phyloP scores from a whole-genome alignment of 1,140 invertebrate genomes.

The Drosophila santomea region DNA sequence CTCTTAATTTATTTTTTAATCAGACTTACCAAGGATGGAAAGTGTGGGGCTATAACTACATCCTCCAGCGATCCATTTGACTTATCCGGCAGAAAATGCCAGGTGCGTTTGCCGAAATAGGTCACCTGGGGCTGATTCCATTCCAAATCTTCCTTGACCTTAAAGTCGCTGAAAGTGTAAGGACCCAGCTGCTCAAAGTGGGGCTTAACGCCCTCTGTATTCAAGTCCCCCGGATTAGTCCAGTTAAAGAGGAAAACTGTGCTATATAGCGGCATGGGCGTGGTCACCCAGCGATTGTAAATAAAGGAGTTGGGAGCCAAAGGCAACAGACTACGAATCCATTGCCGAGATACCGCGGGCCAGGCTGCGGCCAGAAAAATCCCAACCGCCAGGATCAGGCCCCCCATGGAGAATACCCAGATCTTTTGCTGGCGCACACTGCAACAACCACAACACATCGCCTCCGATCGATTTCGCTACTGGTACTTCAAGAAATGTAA shows the following conservation, averaged over 20 bases:
- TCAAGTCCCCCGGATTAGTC: slow-evolving; percentile 89
- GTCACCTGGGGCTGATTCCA: slow-evolving; percentile 89
- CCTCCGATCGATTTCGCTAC: neutral
- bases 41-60: slow-evolving; percentile 91
- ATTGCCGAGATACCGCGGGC: slow-evolving; percentile 50
- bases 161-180: slow-evolving; percentile 87
- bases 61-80: slow-evolving; percentile 91
- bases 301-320: slow-evolving; percentile 87
- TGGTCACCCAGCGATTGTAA: slow-evolving; percentile 89
- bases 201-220: slow-evolving; percentile 86
- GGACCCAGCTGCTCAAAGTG: slow-evolving; percentile 88
- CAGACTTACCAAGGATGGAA: slow-evolving; percentile 89
- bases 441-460: slow-evolving; percentile 75
- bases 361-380: slow-evolving; percentile 52
- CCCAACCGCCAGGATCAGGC: slow-evolving; percentile 43
- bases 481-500: neutral
- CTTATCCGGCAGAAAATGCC: slow-evolving; percentile 89
- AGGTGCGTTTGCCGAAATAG: slow-evolving; percentile 90
- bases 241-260: slow-evolving; percentile 92
- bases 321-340: slow-evolving; percentile 85
- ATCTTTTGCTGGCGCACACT: slow-evolving; percentile 72
- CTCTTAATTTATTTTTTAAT: neutral
- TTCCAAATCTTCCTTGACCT: slow-evolving; percentile 87
- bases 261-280: slow-evolving; percentile 90
- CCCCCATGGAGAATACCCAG: slow-evolving; percentile 67